phyloP scores from a whole-genome alignment of 1,140 invertebrate genomes.

The Drosophila santomea region DNA sequence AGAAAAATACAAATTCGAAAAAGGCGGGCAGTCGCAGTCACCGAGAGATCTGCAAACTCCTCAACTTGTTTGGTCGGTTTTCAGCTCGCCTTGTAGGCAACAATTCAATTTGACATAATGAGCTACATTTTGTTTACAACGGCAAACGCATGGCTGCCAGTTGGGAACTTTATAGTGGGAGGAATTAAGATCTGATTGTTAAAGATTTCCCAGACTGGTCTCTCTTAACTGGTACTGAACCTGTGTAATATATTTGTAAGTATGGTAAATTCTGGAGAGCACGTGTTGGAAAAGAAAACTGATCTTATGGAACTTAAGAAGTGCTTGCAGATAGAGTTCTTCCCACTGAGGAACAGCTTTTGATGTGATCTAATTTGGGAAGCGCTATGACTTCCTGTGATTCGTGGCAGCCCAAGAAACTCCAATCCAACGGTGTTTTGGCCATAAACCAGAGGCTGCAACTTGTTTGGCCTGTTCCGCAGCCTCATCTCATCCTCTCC shows the following conservation, averaged over 20 bases:
- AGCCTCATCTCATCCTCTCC: neutral
- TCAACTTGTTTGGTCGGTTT: constrained; percentile 63
- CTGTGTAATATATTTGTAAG: no score
- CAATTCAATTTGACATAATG: constrained; percentile 84
- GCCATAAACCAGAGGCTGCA: constrained; percentile 43
- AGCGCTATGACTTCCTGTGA: constrained; percentile 15
- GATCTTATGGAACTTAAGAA: no score
- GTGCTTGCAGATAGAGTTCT: no score
- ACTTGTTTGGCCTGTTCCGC: constrained; percentile 59
- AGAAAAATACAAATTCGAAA: constrained; percentile 8
- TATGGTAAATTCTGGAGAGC: no score
- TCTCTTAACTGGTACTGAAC: no score
- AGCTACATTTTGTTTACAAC: constrained; percentile 73
- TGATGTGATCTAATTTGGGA: constrained; percentile 15
- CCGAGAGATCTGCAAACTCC: constrained; percentile 43
- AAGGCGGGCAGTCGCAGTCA: constrained; percentile 27
- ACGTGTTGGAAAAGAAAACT: no score
- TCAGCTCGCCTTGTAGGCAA: constrained; percentile 39
- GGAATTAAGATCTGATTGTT: constrained; percentile 3
- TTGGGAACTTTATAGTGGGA: constrained; percentile 6
- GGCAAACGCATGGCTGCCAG: neutral
- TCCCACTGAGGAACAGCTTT: neutral
- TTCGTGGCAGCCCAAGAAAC: neutral
- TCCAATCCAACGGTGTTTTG: constrained; percentile 21
- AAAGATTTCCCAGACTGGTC: neutral